These are phyloP conservation scores for Solenodon paradoxus DNA, from an alignment of 2,113 vertebrate genomes.

Conservation along the genomic window DNA sequence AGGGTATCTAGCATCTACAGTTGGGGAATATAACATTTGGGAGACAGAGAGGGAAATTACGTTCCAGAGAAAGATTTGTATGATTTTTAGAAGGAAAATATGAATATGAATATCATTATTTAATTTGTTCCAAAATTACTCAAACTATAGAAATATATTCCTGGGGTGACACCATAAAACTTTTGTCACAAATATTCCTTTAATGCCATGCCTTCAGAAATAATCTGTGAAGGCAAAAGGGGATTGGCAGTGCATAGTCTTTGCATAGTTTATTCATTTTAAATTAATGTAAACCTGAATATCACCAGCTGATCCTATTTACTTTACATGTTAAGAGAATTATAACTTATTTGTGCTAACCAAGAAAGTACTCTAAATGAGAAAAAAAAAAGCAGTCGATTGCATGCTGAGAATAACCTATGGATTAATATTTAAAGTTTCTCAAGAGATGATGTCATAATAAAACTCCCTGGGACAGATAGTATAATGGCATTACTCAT, in stretches of 20 bases:
- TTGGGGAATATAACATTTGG: neutral
- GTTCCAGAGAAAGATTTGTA: neutral
- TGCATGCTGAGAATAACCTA: slow-evolving; percentile 63
- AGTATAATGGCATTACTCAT: slow-evolving; percentile 65
- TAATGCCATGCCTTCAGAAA: slow-evolving; percentile 19
- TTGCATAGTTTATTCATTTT: slow-evolving; percentile 21
- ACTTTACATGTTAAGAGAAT: slow-evolving; percentile 44
- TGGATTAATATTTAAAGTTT: slow-evolving; percentile 72
- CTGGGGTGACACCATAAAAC: neutral
- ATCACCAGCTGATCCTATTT: slow-evolving; percentile 23
- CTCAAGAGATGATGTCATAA: slow-evolving; percentile 68
- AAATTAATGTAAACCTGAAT: slow-evolving; percentile 34
- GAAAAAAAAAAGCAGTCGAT: slow-evolving; percentile 42
- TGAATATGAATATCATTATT: slow-evolving; percentile 24
- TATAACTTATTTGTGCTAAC: slow-evolving; percentile 40
- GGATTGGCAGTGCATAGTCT: neutral
- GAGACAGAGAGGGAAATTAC: slow-evolving; percentile 34
- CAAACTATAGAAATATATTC: slow-evolving; percentile 41
- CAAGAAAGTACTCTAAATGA: slow-evolving; percentile 36
- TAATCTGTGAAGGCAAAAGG: slow-evolving; percentile 33
- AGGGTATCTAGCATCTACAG: neutral
- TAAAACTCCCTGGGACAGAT: slow-evolving; percentile 52
- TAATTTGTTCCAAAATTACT: slow-evolving; percentile 49
- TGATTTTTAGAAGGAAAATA: slow-evolving; percentile 47
- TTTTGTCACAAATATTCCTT: slow-evolving; percentile 47